Conservation (phyloP, 2,888 invertebrate genomes). For the Archaeoteleia sp. region DNA sequence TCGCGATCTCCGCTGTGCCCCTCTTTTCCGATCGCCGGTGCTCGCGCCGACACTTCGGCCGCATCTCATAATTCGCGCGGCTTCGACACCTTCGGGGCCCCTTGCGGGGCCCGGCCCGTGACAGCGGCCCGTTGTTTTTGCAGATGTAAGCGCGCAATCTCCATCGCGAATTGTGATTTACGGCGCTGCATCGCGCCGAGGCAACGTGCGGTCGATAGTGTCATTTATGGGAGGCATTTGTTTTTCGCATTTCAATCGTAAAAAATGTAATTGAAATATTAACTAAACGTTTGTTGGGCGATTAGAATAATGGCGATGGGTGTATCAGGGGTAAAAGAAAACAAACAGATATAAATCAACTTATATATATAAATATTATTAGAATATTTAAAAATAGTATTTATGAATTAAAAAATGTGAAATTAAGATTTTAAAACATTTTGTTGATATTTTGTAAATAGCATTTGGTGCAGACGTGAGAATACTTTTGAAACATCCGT, state of each 20-base stretch:
- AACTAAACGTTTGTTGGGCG: slow-evolving; percentile 6
- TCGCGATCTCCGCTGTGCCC: slow-evolving; percentile 30
- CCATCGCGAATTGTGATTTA: slow-evolving; percentile 19
- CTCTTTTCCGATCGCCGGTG: slow-evolving; percentile 23
- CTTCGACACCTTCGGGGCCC: slow-evolving; percentile 15
- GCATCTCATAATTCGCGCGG: slow-evolving; percentile 32
- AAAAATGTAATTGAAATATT: background rate
- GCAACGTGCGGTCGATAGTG: background rate
- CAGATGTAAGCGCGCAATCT: slow-evolving; percentile 10
- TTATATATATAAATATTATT: no score
- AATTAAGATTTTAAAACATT: no score
- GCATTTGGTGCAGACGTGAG: no score
- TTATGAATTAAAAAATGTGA: no score
- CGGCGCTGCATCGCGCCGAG: background rate
- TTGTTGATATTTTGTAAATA: no score
- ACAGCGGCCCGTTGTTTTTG: slow-evolving; percentile 15
- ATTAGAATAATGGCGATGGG: background rate
- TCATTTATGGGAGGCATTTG: background rate
- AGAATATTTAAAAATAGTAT: no score
- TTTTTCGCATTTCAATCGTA: background rate
- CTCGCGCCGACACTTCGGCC: slow-evolving; percentile 28
- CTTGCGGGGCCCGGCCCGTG: slow-evolving; percentile 10
- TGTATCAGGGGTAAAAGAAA: no score
- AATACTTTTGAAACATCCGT: no score
- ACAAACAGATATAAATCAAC: no score